phyloP scores from a whole-genome alignment of 2,797 vertebrate genomes.

The Tachyglossus aculeatus region DNA sequence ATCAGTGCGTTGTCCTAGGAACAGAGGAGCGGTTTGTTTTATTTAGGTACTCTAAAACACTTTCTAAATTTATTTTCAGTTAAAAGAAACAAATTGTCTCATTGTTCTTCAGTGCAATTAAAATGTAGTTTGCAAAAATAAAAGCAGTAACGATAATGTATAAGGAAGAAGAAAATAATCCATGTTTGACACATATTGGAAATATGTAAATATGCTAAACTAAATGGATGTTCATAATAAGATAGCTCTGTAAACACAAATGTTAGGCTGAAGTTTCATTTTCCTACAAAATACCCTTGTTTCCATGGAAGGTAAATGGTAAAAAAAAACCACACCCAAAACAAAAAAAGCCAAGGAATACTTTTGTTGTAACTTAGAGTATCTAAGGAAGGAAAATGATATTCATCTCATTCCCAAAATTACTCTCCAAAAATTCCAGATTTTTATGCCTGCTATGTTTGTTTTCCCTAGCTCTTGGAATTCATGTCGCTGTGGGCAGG shows the following conservation, averaged over 20 bases:
- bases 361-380: background rate
- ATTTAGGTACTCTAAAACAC: constrained; percentile 12
- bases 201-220: background rate
- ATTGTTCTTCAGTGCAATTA: constrained; percentile 7
- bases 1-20: background rate
- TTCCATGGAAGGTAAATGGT: background rate
- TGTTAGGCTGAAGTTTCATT: too few species aligned
- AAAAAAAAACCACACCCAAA: background rate
- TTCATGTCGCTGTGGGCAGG: too few species aligned
- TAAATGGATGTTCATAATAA: background rate
- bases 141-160: background rate
- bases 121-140: background rate
- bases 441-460: too few species aligned
- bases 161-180: background rate
- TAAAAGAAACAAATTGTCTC: background rate
- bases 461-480: too few species aligned
- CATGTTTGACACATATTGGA: background rate
- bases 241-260: background rate
- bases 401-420: too few species aligned
- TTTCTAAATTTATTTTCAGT: background rate
- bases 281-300: too few species aligned
- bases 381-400: background rate
- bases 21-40: background rate
- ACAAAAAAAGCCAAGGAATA: background rate
- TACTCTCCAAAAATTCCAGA: too few species aligned